These are phyloP conservation scores for Euzophera pinguis DNA, from an alignment of 2,888 invertebrate genomes.

Conservation along the genomic window DNA sequence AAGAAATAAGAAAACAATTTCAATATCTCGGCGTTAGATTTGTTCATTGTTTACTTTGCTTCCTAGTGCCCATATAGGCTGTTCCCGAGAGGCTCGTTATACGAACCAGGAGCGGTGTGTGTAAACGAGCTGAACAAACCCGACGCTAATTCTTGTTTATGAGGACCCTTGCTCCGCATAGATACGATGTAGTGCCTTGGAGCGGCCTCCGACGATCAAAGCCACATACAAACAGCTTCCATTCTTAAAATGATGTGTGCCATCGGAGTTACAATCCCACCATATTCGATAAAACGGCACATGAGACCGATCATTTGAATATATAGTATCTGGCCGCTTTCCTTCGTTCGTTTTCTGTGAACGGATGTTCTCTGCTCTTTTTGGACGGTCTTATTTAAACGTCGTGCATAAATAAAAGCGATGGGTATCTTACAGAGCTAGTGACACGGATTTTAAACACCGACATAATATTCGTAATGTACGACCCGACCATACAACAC, in stretches of 20 bases:
- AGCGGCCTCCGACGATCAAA: conserved; percentile 60
- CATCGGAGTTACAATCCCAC: conserved; percentile 44
- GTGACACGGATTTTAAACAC: conserved; percentile 54
- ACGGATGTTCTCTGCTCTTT: conserved; percentile 30
- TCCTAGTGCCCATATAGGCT: conserved; percentile 65
- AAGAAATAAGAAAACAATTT: conserved; percentile 55
- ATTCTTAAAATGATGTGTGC: conserved; percentile 44
- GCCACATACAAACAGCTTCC: conserved; percentile 35
- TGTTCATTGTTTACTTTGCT: conserved; percentile 59
- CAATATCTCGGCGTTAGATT: conserved; percentile 49
- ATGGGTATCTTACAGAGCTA: conserved; percentile 52
- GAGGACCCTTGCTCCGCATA: conserved; percentile 57
- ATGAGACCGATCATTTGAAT: conserved; percentile 36
- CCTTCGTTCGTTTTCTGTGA: conserved; percentile 26
- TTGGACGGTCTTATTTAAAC: conserved; percentile 44
- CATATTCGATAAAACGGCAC: conserved; percentile 45
- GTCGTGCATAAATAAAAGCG: conserved; percentile 47
- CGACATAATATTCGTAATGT: conserved; percentile 62
- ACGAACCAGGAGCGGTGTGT: conserved; percentile 67
- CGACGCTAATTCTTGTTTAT: conserved; percentile 77
- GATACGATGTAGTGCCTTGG: conserved; percentile 52
- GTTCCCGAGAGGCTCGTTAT: conserved; percentile 60
- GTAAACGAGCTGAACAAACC: conserved; percentile 71
- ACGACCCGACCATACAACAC: conserved; percentile 37
- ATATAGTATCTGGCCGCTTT: conserved; percentile 33